Percentiles rank a stretch among this genome's conserved stretches.
These are phyloP conservation scores for Ostrea edulis DNA, from an alignment of 1,140 invertebrate species.

Conservation along the genomic window DNA sequence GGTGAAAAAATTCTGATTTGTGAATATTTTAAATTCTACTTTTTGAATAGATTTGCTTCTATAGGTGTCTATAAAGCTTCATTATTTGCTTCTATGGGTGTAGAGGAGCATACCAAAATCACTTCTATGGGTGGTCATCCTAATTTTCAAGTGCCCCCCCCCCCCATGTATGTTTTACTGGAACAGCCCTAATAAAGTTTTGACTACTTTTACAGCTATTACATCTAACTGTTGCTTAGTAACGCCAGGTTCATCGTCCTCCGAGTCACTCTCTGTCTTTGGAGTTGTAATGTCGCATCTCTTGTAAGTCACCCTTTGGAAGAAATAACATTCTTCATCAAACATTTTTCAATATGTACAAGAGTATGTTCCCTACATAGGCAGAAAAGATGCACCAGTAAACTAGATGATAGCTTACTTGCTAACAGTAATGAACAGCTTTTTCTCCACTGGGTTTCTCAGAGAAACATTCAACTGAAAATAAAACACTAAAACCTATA, in stretches of 20 bases:
- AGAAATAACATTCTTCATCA: background rate
- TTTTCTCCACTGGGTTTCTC: slow-evolving; percentile 89
- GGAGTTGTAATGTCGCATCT: slow-evolving; percentile 66
- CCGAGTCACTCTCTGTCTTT: slow-evolving; percentile 40
- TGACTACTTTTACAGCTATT: too few species aligned
- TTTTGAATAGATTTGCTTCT: too few species aligned
- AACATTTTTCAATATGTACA: background rate
- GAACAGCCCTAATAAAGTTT: too few species aligned
- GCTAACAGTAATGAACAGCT: slow-evolving; percentile 93
- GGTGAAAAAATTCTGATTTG: too few species aligned
- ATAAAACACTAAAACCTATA: background rate
- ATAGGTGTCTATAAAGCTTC: too few species aligned
- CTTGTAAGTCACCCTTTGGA: slow-evolving; percentile 67
- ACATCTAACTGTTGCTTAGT: background rate
- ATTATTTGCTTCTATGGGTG: too few species aligned
- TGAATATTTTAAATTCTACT: too few species aligned
- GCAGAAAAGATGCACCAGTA: background rate
- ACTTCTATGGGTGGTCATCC: too few species aligned
- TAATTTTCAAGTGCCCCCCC: too few species aligned
- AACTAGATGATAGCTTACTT: slow-evolving; percentile 78
- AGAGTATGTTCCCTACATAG: background rate
- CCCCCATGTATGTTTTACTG: too few species aligned
- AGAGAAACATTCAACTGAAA: slow-evolving; percentile 78
- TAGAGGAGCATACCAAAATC: too few species aligned
- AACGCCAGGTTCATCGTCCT: slow-evolving; percentile 25